These are phyloP conservation scores for Zeus faber DNA, from an alignment of 2,113 vertebrate genomes.

Conservation along the genomic window DNA sequence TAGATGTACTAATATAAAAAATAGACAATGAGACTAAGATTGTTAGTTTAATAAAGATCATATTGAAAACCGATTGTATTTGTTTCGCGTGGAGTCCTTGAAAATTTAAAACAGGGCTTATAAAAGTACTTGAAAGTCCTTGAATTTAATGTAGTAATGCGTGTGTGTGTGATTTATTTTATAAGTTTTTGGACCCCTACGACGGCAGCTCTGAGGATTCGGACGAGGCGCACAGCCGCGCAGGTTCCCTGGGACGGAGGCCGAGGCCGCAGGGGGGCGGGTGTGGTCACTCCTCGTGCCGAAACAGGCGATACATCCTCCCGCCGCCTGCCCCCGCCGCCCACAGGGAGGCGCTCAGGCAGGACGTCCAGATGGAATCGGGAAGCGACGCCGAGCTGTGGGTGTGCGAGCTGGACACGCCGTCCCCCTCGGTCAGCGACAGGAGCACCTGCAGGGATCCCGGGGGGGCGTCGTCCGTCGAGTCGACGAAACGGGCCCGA, in stretches of 20 bases:
- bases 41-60: no score
- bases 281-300: constrained; percentile 26
- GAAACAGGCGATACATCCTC: constrained; percentile 27
- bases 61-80: no score
- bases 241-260: constrained; percentile 22
- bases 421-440: constrained; percentile 19
- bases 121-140: no score
- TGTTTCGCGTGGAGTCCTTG: no score
- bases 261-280: constrained; percentile 22
- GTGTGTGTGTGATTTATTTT: constrained; percentile 15
- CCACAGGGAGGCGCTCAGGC: constrained; percentile 11
- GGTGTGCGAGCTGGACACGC: constrained; percentile 31
- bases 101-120: no score
- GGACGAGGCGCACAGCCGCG: constrained; percentile 59
- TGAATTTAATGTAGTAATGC: no score
- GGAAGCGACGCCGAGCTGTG: constrained; percentile 41
- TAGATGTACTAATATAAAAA: no score
- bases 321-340: constrained; percentile 28
- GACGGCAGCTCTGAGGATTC: constrained; percentile 83
- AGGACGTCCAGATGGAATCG: constrained; percentile 61
- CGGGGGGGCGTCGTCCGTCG: not conserved
- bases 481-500: no score
- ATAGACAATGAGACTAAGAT: no score
- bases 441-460: not conserved
- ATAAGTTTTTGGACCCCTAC: constrained; percentile 81